These are phyloP conservation scores for Crambe crambe DNA, from an alignment of 37 sponge, comb jelly and placozoan genomes.

Conservation along the genomic window DNA sequence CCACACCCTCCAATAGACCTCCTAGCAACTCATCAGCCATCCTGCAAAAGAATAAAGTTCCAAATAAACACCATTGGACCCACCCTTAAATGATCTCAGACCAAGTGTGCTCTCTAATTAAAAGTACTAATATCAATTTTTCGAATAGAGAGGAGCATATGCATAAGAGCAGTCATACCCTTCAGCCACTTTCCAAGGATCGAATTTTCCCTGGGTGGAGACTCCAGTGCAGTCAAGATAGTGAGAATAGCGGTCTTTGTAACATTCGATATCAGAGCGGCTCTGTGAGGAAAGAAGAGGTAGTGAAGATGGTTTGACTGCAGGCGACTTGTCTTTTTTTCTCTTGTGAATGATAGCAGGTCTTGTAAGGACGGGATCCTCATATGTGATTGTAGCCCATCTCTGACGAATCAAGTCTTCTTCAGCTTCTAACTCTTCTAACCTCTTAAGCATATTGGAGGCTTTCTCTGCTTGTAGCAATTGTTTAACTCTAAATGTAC, in stretches of 20 bases:
- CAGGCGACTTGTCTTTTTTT: background rate
- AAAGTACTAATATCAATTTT: no score
- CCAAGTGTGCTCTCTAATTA: background rate
- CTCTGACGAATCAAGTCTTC: constrained; percentile 22
- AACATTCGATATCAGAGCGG: background rate
- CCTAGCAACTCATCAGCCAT: constrained; percentile 46
- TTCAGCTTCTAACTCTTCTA: constrained; percentile 43
- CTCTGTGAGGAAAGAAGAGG: constrained; percentile 6
- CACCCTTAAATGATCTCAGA: no score
- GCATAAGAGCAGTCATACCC: constrained; percentile 27
- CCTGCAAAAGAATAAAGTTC: background rate
- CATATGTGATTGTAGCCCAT: constrained; percentile 33
- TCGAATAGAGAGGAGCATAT: no score
- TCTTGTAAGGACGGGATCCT: constrained; percentile 9
- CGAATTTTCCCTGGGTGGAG: constrained; percentile 6
- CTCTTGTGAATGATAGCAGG: background rate
- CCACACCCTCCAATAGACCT: constrained; percentile 29
- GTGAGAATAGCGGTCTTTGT: constrained; percentile 9
- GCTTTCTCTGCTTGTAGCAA: background rate
- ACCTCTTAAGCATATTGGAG: background rate
- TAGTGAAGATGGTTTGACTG: background rate
- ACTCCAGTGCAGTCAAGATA: constrained; percentile 22
- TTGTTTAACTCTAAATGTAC: background rate
- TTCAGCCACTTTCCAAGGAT: constrained; percentile 43
- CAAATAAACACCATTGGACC: no score